Conservation (phyloP, 2,888 invertebrate species). For the Lasioglossum morio region DNA sequence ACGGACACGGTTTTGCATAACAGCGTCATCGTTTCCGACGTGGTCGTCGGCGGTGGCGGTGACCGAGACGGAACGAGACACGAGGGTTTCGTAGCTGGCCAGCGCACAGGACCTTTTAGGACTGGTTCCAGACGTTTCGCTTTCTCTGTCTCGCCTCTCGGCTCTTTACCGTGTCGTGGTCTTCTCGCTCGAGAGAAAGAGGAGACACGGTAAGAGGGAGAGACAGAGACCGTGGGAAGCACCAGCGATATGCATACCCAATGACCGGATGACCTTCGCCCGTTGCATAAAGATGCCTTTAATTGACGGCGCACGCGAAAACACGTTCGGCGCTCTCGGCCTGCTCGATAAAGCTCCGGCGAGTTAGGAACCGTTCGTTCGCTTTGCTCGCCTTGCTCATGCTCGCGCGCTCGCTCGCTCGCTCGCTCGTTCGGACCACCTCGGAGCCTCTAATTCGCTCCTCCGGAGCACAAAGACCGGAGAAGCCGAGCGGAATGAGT, state of each 20-base stretch:
- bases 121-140: constrained; percentile 77
- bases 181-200: constrained; percentile 9
- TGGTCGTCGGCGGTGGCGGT: constrained; percentile 19
- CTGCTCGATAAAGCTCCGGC: constrained; percentile 71
- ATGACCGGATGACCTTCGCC: constrained; percentile 83
- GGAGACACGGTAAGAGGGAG: constrained; percentile 31
- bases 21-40: constrained; percentile 1
- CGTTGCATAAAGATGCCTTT: constrained; percentile 83
- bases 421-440: constrained; percentile 59
- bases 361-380: constrained; percentile 11
- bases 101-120: constrained; percentile 65
- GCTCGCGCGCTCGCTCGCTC: background rate
- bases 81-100: background rate
- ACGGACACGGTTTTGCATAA: background rate
- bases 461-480: constrained; percentile 45
- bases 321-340: constrained; percentile 75
- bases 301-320: constrained; percentile 82
- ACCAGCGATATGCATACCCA: constrained; percentile 81
- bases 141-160: constrained; percentile 39
- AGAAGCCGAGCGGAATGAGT: constrained; percentile 28
- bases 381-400: constrained; percentile 2
- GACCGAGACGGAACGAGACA: background rate
- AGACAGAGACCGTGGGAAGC: constrained; percentile 79
- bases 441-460: constrained; percentile 60
- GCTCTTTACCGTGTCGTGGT: background rate